Conservation (phyloP, 2,888 invertebrate genomes). For the Stenichneumon culpator region DNA sequence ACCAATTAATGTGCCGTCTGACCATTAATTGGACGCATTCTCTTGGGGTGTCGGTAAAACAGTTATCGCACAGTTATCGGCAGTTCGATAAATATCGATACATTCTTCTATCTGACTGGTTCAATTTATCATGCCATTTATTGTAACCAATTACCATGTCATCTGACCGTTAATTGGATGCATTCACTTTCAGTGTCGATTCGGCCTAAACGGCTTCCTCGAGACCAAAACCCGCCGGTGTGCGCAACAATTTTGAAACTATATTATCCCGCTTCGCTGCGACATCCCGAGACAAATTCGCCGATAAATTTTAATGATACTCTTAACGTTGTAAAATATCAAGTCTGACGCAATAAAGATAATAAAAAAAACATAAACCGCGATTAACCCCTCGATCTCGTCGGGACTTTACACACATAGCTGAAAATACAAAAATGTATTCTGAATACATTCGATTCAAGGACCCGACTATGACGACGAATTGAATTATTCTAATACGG, state of each 20-base stretch:
- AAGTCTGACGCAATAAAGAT: slow-evolving; percentile 19
- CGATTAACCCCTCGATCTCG: background rate
- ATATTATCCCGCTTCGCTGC: background rate
- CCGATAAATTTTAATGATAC: background rate
- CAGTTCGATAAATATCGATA: background rate
- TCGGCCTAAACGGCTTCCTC: slow-evolving; percentile 10
- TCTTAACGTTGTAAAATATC: background rate
- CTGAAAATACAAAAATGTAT: slow-evolving; percentile 30
- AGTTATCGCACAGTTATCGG: slow-evolving; percentile 1
- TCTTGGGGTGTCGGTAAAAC: background rate
- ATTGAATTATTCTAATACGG: slow-evolving; percentile 4
- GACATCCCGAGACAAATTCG: background rate
- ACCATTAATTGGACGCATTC: background rate
- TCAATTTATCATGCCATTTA: background rate
- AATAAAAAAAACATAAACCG: slow-evolving; percentile 10
- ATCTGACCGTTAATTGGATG: background rate
- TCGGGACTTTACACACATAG: slow-evolving; percentile 14
- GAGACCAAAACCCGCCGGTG: background rate
- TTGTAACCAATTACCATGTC: background rate
- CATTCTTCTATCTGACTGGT: background rate
- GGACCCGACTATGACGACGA: background rate
- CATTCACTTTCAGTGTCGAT: background rate
- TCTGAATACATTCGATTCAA: slow-evolving; percentile 32
- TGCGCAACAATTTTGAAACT: slow-evolving; percentile 17
- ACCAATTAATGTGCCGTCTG: too few relatives aligned